Evolutionary conservation across 2,113 vertebrate species (phyloP).

Genomic region (Clarias gariepinus): DNA sequence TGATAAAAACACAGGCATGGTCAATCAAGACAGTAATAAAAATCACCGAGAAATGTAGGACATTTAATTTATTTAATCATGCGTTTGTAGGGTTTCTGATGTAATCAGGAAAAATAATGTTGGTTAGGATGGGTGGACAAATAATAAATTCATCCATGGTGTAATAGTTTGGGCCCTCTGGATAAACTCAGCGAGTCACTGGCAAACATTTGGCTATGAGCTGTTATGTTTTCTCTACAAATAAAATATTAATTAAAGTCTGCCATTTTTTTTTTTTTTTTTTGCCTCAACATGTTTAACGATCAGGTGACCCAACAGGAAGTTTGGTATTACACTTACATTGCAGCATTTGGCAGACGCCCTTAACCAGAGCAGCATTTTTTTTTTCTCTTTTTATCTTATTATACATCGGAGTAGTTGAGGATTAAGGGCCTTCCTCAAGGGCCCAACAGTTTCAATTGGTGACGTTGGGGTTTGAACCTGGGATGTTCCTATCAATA

Average conservation of each 20-base stretch:
- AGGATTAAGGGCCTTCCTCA: too few relatives aligned
- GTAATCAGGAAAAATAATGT: neutral
- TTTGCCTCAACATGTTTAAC: neutral
- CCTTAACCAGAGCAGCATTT: too few relatives aligned
- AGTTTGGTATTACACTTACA: neutral
- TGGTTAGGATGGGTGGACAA: neutral
- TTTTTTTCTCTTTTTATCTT: too few relatives aligned
- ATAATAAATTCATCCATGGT: neutral
- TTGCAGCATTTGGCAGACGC: too few relatives aligned
- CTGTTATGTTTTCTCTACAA: neutral
- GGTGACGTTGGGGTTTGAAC: too few relatives aligned
- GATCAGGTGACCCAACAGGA: neutral
- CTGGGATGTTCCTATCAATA: too few relatives aligned
- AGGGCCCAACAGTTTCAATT: too few relatives aligned
- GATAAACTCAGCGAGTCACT: neutral
- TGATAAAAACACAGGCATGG: neutral
- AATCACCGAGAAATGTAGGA: neutral
- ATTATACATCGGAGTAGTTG: too few relatives aligned
- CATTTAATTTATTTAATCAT: neutral
- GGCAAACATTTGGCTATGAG: neutral
- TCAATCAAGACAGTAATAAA: neutral
- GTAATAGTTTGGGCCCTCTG: neutral
- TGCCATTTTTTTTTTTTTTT: neutral
- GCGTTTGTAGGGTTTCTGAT: neutral
- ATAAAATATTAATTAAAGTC: neutral